Evolutionary conservation across 1,140 invertebrate species (phyloP).

Genomic region (Drosophila busckii): DNA sequence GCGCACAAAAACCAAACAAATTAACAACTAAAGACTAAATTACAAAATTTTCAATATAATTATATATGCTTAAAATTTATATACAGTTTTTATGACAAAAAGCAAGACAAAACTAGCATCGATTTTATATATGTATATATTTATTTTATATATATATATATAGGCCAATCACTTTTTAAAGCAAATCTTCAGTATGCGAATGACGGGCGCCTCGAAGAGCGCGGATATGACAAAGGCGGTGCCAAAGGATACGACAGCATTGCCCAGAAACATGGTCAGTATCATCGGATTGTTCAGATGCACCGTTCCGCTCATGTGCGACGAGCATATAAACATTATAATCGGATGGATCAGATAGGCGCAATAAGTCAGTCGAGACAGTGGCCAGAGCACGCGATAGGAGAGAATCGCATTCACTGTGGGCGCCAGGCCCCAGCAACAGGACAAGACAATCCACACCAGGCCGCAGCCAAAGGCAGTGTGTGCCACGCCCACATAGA

Average conservation of each 20-base stretch:
- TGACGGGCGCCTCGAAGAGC: constrained; percentile 88
- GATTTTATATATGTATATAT: no score
- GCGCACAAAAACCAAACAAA: no score
- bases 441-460: constrained; percentile 90
- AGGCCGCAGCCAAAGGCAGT: constrained; percentile 87
- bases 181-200: constrained; percentile 86
- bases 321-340: constrained; percentile 88
- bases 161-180: constrained; percentile 64
- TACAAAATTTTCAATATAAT: no score
- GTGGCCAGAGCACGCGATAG: constrained; percentile 87
- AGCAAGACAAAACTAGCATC: no score
- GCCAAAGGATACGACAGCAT: constrained; percentile 87
- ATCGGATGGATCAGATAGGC: constrained; percentile 94
- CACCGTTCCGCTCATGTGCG: constrained; percentile 87
- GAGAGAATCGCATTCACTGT: constrained; percentile 87
- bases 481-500: constrained; percentile 83
- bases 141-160: no score
- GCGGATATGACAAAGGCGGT: constrained; percentile 88
- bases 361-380: constrained; percentile 94
- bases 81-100: no score
- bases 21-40: no score
- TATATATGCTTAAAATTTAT: no score
- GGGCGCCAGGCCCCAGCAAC: constrained; percentile 87
- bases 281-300: constrained; percentile 87
- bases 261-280: constrained; percentile 88